These are phyloP conservation scores for Halcyon smyrnensis DNA, from an alignment of 2,797 vertebrate genomes.

Conservation along the genomic window DNA sequence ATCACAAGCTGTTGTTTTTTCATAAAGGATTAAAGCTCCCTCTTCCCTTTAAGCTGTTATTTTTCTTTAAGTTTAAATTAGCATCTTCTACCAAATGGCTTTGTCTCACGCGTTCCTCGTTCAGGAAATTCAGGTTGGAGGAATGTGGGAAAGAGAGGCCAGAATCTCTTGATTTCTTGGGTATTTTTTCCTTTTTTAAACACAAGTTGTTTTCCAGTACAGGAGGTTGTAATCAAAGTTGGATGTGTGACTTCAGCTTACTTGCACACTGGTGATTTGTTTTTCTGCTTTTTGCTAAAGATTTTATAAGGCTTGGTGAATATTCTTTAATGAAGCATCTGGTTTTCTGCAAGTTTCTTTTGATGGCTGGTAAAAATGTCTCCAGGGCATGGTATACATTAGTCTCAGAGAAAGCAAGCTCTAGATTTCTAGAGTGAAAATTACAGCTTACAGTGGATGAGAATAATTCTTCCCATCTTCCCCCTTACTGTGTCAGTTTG, in stretches of 20 bases:
- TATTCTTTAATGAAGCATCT: slow-evolving; percentile 73
- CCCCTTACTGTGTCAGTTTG: neutral
- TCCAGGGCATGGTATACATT: slow-evolving; percentile 51
- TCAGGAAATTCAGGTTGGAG: slow-evolving; percentile 39
- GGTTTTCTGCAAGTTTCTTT: slow-evolving; percentile 55
- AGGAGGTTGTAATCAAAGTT: slow-evolving; percentile 37
- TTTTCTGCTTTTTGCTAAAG: slow-evolving; percentile 39
- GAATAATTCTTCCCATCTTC: slow-evolving; percentile 2
- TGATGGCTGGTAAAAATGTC: slow-evolving; percentile 59
- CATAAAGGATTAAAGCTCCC: neutral
- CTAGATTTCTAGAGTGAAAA: slow-evolving; percentile 54
- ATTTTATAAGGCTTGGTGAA: slow-evolving; percentile 60
- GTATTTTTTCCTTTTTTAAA: neutral
- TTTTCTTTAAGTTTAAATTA: slow-evolving; percentile 65
- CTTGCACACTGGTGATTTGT: slow-evolving; percentile 31
- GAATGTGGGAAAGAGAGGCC: neutral
- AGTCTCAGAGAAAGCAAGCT: slow-evolving; percentile 26
- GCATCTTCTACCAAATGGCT: slow-evolving; percentile 46
- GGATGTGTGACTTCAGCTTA: slow-evolving; percentile 13
- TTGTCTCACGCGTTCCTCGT: slow-evolving; percentile 42
- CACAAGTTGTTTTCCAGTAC: neutral
- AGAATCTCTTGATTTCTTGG: neutral
- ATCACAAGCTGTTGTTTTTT: slow-evolving; percentile 29
- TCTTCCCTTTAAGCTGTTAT: slow-evolving; percentile 40
- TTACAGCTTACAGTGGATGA: slow-evolving; percentile 8